These are phyloP conservation scores for Epizoanthus stellaris DNA, from an alignment of 92 coral and sea anemone species.

Conservation along the genomic window DNA sequence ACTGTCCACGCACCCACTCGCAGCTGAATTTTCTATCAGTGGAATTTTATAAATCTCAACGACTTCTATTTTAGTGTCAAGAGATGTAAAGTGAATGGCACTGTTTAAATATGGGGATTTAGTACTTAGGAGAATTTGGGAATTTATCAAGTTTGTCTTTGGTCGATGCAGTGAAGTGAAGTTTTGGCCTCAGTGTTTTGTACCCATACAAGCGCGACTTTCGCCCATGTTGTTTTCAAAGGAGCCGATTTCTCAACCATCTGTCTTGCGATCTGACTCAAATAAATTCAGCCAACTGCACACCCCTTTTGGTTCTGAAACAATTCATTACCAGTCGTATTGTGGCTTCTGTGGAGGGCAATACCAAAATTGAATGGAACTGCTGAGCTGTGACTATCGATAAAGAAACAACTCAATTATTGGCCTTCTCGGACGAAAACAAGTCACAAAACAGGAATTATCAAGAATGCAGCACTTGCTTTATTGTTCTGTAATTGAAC, in stretches of 20 bases:
- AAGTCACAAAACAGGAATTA: neutral
- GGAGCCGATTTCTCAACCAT: neutral
- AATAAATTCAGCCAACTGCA: neutral
- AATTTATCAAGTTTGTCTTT: neutral
- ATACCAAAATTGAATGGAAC: constrained; percentile 6
- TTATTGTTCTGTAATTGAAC: constrained; percentile 14
- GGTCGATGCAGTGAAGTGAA: neutral
- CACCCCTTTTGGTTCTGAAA: neutral
- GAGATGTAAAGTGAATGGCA: too few species aligned
- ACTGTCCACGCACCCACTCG: too few species aligned
- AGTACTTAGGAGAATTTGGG: neutral
- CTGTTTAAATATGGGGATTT: too few species aligned
- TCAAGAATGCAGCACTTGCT: constrained; percentile 32
- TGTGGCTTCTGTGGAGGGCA: neutral
- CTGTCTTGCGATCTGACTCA: neutral
- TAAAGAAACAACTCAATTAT: neutral
- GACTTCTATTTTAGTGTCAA: too few species aligned
- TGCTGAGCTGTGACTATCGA: constrained; percentile 7
- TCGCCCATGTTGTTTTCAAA: neutral
- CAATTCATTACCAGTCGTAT: constrained; percentile 32
- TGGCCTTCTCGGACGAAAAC: neutral
- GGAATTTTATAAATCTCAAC: too few species aligned
- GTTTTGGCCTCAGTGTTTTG: neutral
- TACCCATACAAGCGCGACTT: neutral
- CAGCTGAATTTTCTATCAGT: too few species aligned